Conservation (phyloP, 2,797 vertebrate genomes). For the Sitta carolinensis region DNA sequence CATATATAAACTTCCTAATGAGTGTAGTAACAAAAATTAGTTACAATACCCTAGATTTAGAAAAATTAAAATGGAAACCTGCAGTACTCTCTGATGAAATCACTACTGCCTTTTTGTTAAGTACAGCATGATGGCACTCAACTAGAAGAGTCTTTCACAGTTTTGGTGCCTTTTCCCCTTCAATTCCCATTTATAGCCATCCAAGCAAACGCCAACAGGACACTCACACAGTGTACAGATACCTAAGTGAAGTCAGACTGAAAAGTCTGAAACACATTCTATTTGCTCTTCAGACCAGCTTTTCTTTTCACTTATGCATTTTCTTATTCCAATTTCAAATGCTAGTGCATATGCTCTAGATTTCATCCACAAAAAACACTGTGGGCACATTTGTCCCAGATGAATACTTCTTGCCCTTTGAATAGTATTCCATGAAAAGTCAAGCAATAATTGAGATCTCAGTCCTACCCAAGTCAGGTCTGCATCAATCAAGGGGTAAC, state of each 20-base stretch:
- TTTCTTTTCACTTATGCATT: background rate
- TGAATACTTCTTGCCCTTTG: background rate
- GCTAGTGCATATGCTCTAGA: background rate
- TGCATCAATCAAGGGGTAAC: background rate
- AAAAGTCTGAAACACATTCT: background rate
- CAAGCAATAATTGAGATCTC: background rate
- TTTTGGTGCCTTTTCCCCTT: background rate
- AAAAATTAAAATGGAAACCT: background rate
- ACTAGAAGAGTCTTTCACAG: background rate
- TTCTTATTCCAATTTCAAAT: background rate
- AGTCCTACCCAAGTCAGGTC: background rate
- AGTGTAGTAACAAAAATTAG: background rate
- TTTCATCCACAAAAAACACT: background rate
- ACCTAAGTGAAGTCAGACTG: background rate
- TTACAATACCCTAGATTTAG: background rate
- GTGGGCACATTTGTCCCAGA: background rate
- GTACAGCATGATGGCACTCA: background rate
- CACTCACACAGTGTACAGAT: background rate
- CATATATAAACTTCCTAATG: background rate
- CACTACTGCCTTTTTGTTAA: background rate
- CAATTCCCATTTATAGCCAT: background rate
- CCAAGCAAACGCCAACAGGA: background rate
- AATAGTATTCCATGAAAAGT: background rate
- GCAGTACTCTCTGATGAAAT: background rate
- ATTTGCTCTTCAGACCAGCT: background rate